Percentiles rank a stretch among this genome's conserved stretches.
Conservation (phyloP, 2,113 vertebrate species). For the Euleptes europaea region DNA sequence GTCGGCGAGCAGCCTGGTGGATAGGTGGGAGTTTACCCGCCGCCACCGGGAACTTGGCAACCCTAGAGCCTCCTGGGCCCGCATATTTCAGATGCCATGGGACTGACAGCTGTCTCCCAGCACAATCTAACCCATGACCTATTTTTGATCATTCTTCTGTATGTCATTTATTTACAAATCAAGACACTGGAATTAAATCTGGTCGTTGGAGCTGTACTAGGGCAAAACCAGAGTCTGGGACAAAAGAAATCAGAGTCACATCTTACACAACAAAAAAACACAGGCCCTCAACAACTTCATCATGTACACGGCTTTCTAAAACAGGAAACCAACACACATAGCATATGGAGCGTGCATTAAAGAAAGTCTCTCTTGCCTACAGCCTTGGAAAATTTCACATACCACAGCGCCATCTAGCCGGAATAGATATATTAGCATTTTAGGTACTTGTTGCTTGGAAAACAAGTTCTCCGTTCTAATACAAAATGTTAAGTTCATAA, state of each 20-base stretch:
- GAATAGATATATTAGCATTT: background rate
- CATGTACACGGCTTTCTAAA: background rate
- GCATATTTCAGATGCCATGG: too few relatives aligned
- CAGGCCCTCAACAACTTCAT: background rate
- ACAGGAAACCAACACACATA: background rate
- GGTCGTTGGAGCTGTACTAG: background rate
- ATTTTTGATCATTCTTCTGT: background rate
- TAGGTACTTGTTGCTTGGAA: background rate
- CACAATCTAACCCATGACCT: too few relatives aligned
- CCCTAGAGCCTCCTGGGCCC: too few relatives aligned
- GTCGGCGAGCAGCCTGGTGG: too few relatives aligned
- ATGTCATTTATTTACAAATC: background rate
- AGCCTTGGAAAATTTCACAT: background rate
- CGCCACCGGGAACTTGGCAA: too few relatives aligned
- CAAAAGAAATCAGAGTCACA: slow-evolving; percentile 1
- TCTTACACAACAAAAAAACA: slow-evolving; percentile 5
- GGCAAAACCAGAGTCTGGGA: background rate
- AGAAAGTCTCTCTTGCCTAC: background rate
- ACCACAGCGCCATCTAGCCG: slow-evolving; percentile 64
- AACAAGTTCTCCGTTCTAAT: slow-evolving; percentile 8
- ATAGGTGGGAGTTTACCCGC: too few relatives aligned
- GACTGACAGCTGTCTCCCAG: too few relatives aligned
- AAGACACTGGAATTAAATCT: background rate
- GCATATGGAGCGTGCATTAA: fast-evolving
- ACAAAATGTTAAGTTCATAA: slow-evolving; percentile 61